These are phyloP conservation scores for Papilio polyxenes DNA, from an alignment of 1,140 invertebrate genomes.

Conservation along the genomic window DNA sequence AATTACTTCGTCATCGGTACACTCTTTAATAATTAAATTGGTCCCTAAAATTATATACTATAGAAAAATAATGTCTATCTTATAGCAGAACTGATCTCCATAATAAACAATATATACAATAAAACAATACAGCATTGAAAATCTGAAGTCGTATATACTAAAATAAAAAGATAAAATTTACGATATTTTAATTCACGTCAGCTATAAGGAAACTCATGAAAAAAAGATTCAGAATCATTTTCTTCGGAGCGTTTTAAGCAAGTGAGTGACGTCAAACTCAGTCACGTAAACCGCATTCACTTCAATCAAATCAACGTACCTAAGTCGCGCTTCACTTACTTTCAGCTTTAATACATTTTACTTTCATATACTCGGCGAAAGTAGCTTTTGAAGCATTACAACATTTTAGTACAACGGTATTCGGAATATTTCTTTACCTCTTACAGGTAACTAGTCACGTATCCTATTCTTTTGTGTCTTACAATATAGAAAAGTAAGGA, in stretches of 20 bases:
- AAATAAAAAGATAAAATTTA: background rate
- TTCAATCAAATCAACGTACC: constrained; percentile 36
- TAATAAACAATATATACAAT: background rate
- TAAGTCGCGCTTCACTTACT: constrained; percentile 32
- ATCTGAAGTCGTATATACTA: background rate
- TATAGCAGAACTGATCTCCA: background rate
- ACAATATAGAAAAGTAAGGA: background rate
- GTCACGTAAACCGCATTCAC: constrained; percentile 36
- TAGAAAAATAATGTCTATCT: background rate
- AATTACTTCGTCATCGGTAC: background rate
- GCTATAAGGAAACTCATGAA: constrained; percentile 16
- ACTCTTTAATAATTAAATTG: background rate
- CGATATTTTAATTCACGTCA: constrained; percentile 22
- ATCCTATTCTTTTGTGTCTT: background rate
- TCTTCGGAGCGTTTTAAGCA: constrained; percentile 26
- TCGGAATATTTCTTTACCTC: constrained; percentile 23
- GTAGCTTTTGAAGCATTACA: constrained; percentile 11
- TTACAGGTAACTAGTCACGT: constrained; percentile 19
- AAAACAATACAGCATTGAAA: background rate
- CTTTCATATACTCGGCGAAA: constrained; percentile 27
- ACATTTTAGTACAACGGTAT: background rate
- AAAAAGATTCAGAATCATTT: constrained; percentile 10
- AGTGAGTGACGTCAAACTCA: constrained; percentile 31
- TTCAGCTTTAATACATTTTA: constrained; percentile 30
- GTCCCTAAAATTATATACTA: background rate